Base-by-base conservation (phyloP, 2,888 invertebrate genomes). In the Eueremaeus valkanovi region DNA sequence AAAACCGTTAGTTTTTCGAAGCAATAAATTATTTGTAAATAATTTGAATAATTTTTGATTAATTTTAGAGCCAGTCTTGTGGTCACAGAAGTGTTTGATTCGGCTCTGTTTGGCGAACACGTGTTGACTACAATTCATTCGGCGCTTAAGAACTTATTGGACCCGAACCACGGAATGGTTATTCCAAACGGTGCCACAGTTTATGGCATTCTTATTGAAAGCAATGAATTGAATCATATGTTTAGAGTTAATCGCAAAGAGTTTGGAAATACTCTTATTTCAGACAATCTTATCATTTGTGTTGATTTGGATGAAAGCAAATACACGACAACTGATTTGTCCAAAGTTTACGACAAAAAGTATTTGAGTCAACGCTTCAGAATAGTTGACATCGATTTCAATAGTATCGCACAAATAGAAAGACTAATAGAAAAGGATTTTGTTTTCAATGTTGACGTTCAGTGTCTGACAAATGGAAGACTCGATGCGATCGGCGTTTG, bases 51-150 rank as follows among this genome's bases (percentile, higher is more conserved):
- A 76, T 79, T 51, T 55, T 61, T 16, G 5, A 61, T n/a, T n/a
- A n/a, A n/a, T n/a, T n/a, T 61, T 79, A 85, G 85, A 81, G 86
- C 87, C 27, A 86, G 88, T 74, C 82, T 92, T 63, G 83, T 92
- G 73, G 86, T 92, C 0, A 91, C 90, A 2, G 92, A 93, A 84
- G 88, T 89, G 78, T 90, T 92, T 84, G 92, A 92, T 85, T 89
- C 90, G 72, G 92, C 89, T 0, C 82, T 92, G 33, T 89, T 92
- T 83, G 92, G 92, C 0, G 92, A 92, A 83, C 86, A 88, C 80
- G 86, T 89, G 45, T 82, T 92, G 61, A 85, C 87, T 79, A 88
- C 89, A 24, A 81, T 91, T 58, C 83, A 87, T 58, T 89, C 92
- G 84, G 91, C 91, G 8, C 89, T 89, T 87, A 84, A 87, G 75